Base-by-base conservation (phyloP, 2,888 invertebrate species). In the Parnassius smintheus region DNA sequence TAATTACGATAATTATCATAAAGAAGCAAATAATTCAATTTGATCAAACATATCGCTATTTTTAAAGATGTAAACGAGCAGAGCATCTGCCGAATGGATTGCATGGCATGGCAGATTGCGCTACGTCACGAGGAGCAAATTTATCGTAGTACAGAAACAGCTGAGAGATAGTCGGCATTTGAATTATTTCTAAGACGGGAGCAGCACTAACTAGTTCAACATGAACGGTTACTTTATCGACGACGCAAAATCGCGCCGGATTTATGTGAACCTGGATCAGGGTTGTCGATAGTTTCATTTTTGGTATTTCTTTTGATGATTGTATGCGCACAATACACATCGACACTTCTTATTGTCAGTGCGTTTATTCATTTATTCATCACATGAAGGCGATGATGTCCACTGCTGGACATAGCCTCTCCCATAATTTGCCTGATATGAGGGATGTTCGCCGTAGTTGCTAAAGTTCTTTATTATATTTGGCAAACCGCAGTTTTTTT, bases 211-310 rank as follows among this genome's bases (percentile, higher is more conserved):
- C 64, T 64, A 64, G 64, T 64, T 49, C 64, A 56, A 64, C 64
- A 64, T 64, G 63, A 63, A 59, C 63, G 59, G 59, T 59, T 64
- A 56, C 59, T 63, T 59, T 64, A 64, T 64, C 64, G 64, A 48
- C 56, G 55, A 56, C 52, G 59, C 59, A 56, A 52, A 59, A 64
- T 64, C 64, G 53, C 46, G 55, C 41, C 63, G 44, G 59, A 63
- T 59, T 63, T 59, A 56, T 59, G 63, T 50, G 41, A 46, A 59
- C 9, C 41, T 45, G 13, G 3, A 50, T 3, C 42, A 63, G 59
- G 55, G 59, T 46, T 63, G 59, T 41, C 51, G 51, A 55, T 7
- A 35, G 18, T 13, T n/a, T 35, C 7, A 35, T 35, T 35, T 35
- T 1, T 35, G 35, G 35, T 35, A 35, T 35, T 35, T 35, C 35